Base-by-base conservation (phyloP, 2,888 invertebrate genomes). In the Octonoba sinensis region DNA sequence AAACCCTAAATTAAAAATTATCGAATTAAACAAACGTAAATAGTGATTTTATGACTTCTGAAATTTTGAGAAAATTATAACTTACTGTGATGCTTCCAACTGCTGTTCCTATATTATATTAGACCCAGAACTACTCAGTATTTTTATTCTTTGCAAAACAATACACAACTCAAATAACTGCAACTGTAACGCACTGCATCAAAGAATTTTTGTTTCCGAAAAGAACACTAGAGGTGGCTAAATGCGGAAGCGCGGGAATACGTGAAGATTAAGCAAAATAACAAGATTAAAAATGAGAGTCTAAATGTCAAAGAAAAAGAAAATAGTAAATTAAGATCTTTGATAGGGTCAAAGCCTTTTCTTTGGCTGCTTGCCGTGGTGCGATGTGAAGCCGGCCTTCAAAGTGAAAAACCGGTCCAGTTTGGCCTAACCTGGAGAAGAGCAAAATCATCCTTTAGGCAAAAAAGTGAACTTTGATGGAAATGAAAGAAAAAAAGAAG, bases 311-410 rank as follows among this genome's bases (percentile, higher is more conserved):
- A 20, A 46, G 20, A 56, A 36, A 36, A 22, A 69, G 47, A 56
- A 71, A 65, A 57, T 3, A 15, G 47, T 12, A 44, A 66, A 44
- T 60, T 49, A 46, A 71, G 57, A 66, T 36, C 71, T 65, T 64
- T 70, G 22, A 51, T 65, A 73, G 73, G 79, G 79, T 79, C 79
- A 69, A 72, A 79, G 79, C 72, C 79, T 73, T 66, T 79, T 66
- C 46, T 46, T 46, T 2, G 18, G 47, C 64, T 49, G 15, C 15
- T 13, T 18, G 8, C 18, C 2, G 20, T 57, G n/a, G 57, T 22
- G 11, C 57, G 20, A 24, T 13, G 20, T 57, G 22, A 57, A 57
- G 22, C 20, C 20, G 27, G n/a, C 20, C 8, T 22, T 24, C n/a
- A 36, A 51, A 71, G 57, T 36, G 69, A 66, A 36, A 57, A 79